Base-by-base conservation (phyloP, 2,888 invertebrate genomes). In the Orthosia cruda region DNA sequence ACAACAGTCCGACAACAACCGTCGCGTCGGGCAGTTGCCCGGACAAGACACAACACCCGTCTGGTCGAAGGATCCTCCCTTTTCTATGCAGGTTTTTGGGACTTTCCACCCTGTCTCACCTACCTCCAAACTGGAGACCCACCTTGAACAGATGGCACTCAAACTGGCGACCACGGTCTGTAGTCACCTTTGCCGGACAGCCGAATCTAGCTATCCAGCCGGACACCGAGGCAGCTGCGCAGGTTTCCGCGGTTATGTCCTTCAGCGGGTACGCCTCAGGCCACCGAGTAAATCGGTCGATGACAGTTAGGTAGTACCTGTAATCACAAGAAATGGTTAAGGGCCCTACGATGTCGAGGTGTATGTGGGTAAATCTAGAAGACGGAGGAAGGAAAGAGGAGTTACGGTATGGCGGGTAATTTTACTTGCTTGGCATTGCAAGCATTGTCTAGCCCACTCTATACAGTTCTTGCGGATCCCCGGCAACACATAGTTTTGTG, bases 131-230 rank as follows among this genome's bases (percentile, higher is more conserved):
- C n/a, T n/a, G n/a, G n/a, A n/a, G n/a, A n/a, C n/a, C n/a, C n/a
- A n/a, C n/a, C n/a, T n/a, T n/a, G 67, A 67, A 57, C 3, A 67
- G 57, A 4, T 57, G 66, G 12, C 45, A 23, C 66, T 66, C 66
- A 26, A 26, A 26, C 26, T 26, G 26, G 26, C 26, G 26, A 26
- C 26, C 26, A 26, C 26, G 26, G 26, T 23, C 57, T 57, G 13
- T 66, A 57, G 20, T 57, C 57, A 23, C 66, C 66, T 2, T 13
- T 40, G 65, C 55, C 20, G 40, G 64, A 40, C n/a, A 52, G 52
- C 64, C 52, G 3, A 64, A 64, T 4, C 64, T 26, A 13, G 64
- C 65, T 2, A 63, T 13, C 65, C 65, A 66, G 16, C 45, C 20
- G 20, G 66, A 20, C 47, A 67, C 57, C 23, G 49, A n/a, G 13